These are phyloP conservation scores for Ochropacha duplaris DNA, from an alignment of 2,888 invertebrate species.

Conservation along the genomic window DNA sequence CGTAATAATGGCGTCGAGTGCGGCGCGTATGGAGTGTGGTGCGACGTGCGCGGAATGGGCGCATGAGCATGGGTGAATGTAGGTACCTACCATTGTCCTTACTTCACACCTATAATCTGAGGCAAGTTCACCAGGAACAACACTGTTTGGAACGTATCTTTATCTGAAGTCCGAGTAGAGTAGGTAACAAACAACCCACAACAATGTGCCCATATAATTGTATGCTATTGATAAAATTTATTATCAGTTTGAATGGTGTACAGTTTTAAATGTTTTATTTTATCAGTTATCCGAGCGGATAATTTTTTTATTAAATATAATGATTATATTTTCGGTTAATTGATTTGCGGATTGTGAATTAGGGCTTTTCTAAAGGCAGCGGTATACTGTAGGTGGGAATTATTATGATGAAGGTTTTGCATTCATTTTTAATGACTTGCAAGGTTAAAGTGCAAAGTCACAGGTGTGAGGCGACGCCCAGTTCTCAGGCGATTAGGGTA, in stretches of 20 bases:
- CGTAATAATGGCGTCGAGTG: conserved; percentile 13
- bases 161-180: too few relatives aligned
- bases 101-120: conserved; percentile 21
- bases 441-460: neutral
- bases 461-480: neutral
- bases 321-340: too few relatives aligned
- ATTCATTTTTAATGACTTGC: neutral
- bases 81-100: conserved; percentile 35
- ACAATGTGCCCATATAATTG: neutral
- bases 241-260: neutral
- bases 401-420: too few relatives aligned
- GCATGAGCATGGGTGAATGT: conserved; percentile 54
- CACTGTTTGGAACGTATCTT: too few relatives aligned
- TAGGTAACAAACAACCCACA: neutral
- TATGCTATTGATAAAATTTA: neutral
- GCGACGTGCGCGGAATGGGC: conserved; percentile 42
- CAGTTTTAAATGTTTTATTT: neutral
- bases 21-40: conserved; percentile 9
- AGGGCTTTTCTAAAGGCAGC: too few relatives aligned
- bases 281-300: neutral
- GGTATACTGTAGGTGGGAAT: too few relatives aligned
- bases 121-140: neutral
- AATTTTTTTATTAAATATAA: neutral
- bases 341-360: too few relatives aligned
- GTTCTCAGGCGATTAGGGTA: conserved; percentile 22